A percentile compares a stretch with the other conserved stretches of the same genome.
Conservation (phyloP, 1,140 invertebrate species). For the Euglossa dilemma region DNA sequence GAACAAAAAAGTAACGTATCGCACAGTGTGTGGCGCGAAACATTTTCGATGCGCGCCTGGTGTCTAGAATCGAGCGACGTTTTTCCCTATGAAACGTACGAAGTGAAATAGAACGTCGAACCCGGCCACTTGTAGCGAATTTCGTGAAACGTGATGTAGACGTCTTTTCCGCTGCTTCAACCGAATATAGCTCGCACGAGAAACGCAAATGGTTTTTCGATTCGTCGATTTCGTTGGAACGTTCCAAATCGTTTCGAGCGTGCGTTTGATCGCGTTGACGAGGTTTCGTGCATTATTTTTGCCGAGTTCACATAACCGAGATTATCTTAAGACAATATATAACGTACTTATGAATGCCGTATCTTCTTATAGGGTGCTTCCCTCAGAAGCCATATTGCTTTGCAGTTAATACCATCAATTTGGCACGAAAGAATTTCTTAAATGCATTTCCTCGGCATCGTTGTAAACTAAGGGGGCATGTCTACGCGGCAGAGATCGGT, state of each 20-base stretch:
- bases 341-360: constrained; percentile 33
- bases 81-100: not conserved
- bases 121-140: constrained; percentile 17
- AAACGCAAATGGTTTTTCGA: not conserved
- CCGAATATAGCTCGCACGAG: too few species aligned
- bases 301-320: not conserved
- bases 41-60: constrained; percentile 1
- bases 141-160: constrained; percentile 2
- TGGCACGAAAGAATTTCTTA: constrained; percentile 16
- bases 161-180: not conserved
- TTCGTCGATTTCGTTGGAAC: not conserved
- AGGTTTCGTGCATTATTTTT: not conserved
- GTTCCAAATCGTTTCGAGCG: not conserved
- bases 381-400: constrained; percentile 30
- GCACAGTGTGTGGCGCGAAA: not conserved
- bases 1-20: not conserved
- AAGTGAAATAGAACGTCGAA: constrained; percentile 21
- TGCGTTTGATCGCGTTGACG: not conserved
- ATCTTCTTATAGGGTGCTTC: constrained; percentile 20
- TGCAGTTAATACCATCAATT: constrained; percentile 41
- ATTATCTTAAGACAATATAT: not conserved
- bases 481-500: not conserved
- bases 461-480: too few species aligned
- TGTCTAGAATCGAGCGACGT: constrained; percentile 3
- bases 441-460: constrained; percentile 14